Conservation (phyloP, 1,140 invertebrate genomes). For the Uloborus diversus region DNA sequence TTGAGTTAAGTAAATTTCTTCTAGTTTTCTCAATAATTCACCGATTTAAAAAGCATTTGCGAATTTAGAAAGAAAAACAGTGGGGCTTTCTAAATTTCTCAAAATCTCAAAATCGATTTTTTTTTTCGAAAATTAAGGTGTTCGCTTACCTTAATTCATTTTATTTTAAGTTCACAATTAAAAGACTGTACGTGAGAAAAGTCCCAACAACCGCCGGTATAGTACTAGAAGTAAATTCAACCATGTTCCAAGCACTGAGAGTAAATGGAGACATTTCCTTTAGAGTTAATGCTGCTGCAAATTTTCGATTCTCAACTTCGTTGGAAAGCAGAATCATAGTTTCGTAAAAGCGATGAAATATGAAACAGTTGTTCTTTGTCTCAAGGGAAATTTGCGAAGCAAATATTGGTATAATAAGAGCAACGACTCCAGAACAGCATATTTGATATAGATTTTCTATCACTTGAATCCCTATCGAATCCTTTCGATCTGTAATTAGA, state of each 20-base stretch:
- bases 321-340: neutral
- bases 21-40: too few species aligned
- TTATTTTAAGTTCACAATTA: neutral
- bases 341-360: neutral
- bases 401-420: neutral
- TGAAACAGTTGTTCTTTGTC: neutral
- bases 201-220: neutral
- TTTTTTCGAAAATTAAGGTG: too few species aligned
- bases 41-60: too few species aligned
- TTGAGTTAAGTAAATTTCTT: too few species aligned
- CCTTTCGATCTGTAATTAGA: too few species aligned
- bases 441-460: too few species aligned
- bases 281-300: neutral
- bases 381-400: neutral
- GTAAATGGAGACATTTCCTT: neutral
- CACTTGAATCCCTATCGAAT: too few species aligned
- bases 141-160: too few species aligned
- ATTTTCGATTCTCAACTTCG: neutral
- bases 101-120: too few species aligned
- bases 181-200: neutral
- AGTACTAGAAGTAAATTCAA: neutral
- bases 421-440: neutral
- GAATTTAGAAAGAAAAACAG: too few species aligned
- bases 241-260: neutral
- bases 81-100: too few species aligned